Conservation (phyloP, 2,888 invertebrate genomes). For the Punctoribates punctum region DNA sequence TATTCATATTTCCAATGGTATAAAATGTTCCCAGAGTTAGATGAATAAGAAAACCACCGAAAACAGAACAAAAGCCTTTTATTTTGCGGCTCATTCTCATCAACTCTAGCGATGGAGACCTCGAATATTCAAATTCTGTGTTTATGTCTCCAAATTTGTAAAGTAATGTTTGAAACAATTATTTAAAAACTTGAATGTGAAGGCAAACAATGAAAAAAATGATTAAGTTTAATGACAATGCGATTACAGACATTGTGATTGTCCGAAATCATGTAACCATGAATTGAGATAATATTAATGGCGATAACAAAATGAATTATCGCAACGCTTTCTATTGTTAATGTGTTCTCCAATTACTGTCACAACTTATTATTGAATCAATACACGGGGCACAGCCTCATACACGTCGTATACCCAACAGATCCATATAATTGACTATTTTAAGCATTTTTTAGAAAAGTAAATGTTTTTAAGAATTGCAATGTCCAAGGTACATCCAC, state of each 20-base stretch:
- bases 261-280: slow-evolving; percentile 19
- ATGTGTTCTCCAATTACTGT: slow-evolving; percentile 35
- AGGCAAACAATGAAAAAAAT: too few relatives aligned
- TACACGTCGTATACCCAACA: neutral
- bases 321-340: slow-evolving; percentile 23
- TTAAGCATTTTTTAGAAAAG: too few relatives aligned
- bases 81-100: neutral
- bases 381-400: neutral
- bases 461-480: too few relatives aligned
- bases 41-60: slow-evolving; percentile 49
- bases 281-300: slow-evolving; percentile 23
- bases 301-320: slow-evolving; percentile 24
- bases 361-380: slow-evolving; percentile 35
- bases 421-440: neutral
- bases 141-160: too few relatives aligned
- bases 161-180: too few relatives aligned
- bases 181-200: neutral
- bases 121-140: too few relatives aligned
- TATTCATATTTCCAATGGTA: slow-evolving; percentile 46
- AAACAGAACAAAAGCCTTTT: slow-evolving; percentile 45
- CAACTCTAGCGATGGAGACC: too few relatives aligned
- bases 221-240: neutral
- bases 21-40: slow-evolving; percentile 49
- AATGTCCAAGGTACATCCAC: too few relatives aligned
- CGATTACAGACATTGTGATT: slow-evolving; percentile 11